phyloP scores from a whole-genome alignment of 2,888 invertebrate species.

The Drosophila incognita region DNA sequence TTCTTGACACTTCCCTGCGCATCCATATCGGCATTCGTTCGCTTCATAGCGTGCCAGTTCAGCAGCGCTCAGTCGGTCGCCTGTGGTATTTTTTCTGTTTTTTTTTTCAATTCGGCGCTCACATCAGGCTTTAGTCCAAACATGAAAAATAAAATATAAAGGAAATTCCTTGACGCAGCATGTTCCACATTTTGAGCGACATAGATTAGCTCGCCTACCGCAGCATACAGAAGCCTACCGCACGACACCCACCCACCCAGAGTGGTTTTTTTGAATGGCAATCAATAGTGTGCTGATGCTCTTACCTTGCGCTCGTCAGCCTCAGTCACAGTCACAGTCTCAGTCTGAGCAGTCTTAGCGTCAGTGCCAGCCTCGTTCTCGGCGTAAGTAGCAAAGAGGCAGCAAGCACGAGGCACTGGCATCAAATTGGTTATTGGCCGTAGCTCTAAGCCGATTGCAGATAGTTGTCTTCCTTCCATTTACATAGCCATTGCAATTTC shows the following conservation, averaged over 20 bases:
- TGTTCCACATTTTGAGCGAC: slow-evolving; percentile 54
- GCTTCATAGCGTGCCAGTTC: slow-evolving; percentile 31
- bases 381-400: neutral
- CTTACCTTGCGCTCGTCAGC: slow-evolving; percentile 11
- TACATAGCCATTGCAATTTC: slow-evolving; percentile 15
- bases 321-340: neutral
- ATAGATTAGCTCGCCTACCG: slow-evolving; percentile 47
- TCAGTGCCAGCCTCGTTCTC: neutral
- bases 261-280: neutral
- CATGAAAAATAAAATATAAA: neutral
- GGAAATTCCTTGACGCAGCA: slow-evolving; percentile 64
- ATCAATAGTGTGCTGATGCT: slow-evolving; percentile 23
- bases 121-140: slow-evolving; percentile 31
- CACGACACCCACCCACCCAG: neutral
- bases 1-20: slow-evolving; percentile 37
- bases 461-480: slow-evolving; percentile 11
- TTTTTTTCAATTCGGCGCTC: slow-evolving; percentile 11
- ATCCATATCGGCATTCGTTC: slow-evolving; percentile 11
- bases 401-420: neutral
- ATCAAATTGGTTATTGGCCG: slow-evolving; percentile 2
- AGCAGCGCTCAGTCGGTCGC: slow-evolving; percentile 10
- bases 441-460: slow-evolving; percentile 1
- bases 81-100: slow-evolving; percentile 17
- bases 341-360: neutral
- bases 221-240: neutral